Evolutionary conservation across 2,797 vertebrate species (phyloP), one percentile per base, ranked within the genome.

Genomic region (Heterohyrax brucei): DNA sequence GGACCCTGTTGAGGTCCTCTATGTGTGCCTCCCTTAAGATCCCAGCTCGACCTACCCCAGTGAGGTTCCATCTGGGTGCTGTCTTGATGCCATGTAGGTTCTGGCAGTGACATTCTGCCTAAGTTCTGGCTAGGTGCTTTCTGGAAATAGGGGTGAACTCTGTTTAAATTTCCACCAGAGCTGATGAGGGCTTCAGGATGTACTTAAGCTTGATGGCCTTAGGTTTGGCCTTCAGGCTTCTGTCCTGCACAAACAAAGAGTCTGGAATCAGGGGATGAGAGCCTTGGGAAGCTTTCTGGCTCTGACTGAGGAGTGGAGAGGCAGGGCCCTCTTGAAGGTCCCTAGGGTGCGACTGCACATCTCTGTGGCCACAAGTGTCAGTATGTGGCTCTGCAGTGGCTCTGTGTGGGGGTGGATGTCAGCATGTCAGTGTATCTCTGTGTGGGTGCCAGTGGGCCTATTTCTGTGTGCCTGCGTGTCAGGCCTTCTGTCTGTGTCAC

Each of bases 401-500:
- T 48, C 87, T 76, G 70, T 5, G 78, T 77, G 96, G 14, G 3
- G 26, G 44, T 13, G 88, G 87, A 22, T 21, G 0, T 77, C 80
- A 83, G 61, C 66, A 0, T 19, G 59, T 44, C 80, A 21, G 64
- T 4, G 72, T 53, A 26, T 84, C 94, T 94, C 64, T 2, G 14
- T 10, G 96, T 94, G 95, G 96, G 96, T 89, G 93, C 94, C 16
- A 0, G 79, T 33, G 91, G 92, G 88, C 84, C 96, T 96, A 90
- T 95, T 96, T 96, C 91, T 91, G 61, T 85, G 93, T 86, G 84
- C 86, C 70, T 59, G 79, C n/a, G 53, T 97, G 93, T 96, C 96
- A 94, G 91, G 91, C 70, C 84, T 93, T 91, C 91, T 93, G 92
- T 95, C 96, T 72, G 39, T 96, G 85, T 94, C 77, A 50, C 79